Percentiles rank a stretch among this genome's conserved stretches.
These are phyloP conservation scores for Phthorimaea operculella DNA, from an alignment of 1,140 invertebrate genomes.

Conservation along the genomic window DNA sequence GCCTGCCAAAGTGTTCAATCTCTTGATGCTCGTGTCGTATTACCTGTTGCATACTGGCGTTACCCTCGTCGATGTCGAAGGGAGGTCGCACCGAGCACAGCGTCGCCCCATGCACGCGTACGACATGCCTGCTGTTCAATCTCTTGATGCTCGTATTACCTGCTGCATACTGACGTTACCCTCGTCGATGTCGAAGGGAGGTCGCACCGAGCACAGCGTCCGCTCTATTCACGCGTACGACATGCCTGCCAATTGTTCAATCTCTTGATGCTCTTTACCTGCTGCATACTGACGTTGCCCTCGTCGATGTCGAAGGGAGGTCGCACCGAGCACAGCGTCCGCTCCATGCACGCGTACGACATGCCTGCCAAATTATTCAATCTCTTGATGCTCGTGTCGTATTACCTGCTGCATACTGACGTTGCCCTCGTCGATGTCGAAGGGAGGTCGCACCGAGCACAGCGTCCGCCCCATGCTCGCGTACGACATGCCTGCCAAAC, in stretches of 20 bases:
- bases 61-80: constrained; percentile 73
- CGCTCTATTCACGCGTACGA: constrained; percentile 80
- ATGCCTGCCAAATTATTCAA: too few relatives aligned
- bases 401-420: constrained; percentile 74
- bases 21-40: too few relatives aligned
- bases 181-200: constrained; percentile 73
- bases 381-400: too few relatives aligned
- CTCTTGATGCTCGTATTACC: constrained; percentile 67
- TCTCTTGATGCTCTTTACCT: too few relatives aligned
- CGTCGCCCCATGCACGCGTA: constrained; percentile 79
- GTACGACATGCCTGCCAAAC: constrained; percentile 77
- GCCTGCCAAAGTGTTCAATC: too few relatives aligned
- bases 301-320: constrained; percentile 74
- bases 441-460: constrained; percentile 74
- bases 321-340: constrained; percentile 73
- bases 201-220: constrained; percentile 74
- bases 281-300: constrained; percentile 72
- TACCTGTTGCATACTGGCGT: constrained; percentile 73
- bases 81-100: constrained; percentile 75
- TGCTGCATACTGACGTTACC: constrained; percentile 74
- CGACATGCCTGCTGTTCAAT: constrained; percentile 74
- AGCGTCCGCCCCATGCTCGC: constrained; percentile 77
- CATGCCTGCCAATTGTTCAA: constrained; percentile 74
- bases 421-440: constrained; percentile 72
- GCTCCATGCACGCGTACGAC: constrained; percentile 79